phyloP scores from a whole-genome alignment of 2,113 vertebrate genomes.

The Zapus hudsonius region DNA sequence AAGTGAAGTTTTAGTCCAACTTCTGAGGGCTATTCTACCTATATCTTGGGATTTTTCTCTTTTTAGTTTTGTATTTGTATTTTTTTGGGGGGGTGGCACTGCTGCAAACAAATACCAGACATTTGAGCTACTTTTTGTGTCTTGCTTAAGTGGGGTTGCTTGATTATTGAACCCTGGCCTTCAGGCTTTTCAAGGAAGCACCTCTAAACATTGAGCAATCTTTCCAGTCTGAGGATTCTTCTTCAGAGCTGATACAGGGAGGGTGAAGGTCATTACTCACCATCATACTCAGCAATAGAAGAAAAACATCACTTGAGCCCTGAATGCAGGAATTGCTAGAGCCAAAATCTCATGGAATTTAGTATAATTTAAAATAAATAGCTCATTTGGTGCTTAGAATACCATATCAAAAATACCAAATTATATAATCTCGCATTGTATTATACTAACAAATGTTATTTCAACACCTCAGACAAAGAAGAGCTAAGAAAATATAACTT shows the following conservation, averaged over 20 bases:
- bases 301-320: neutral
- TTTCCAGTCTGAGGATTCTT: too few species aligned
- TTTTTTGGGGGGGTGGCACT: too few species aligned
- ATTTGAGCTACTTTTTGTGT: too few species aligned
- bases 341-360: neutral
- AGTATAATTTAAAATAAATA: neutral
- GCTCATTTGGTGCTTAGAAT: neutral
- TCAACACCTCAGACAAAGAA: neutral
- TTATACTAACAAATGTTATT: neutral
- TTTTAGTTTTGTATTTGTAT: too few species aligned
- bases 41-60: neutral
- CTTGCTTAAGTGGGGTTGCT: too few species aligned
- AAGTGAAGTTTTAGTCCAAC: neutral
- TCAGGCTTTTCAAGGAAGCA: too few species aligned
- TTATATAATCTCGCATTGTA: neutral
- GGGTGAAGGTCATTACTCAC: neutral
- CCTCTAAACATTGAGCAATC: too few species aligned
- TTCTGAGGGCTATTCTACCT: accelerated
- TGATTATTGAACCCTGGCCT: too few species aligned
- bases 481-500: neutral
- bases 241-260: neutral
- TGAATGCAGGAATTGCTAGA: neutral
- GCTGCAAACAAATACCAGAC: too few species aligned
- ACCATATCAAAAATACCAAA: neutral
- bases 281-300: neutral